Base-by-base conservation (phyloP, 2,888 invertebrate genomes). In the Zele albiditarsus region DNA sequence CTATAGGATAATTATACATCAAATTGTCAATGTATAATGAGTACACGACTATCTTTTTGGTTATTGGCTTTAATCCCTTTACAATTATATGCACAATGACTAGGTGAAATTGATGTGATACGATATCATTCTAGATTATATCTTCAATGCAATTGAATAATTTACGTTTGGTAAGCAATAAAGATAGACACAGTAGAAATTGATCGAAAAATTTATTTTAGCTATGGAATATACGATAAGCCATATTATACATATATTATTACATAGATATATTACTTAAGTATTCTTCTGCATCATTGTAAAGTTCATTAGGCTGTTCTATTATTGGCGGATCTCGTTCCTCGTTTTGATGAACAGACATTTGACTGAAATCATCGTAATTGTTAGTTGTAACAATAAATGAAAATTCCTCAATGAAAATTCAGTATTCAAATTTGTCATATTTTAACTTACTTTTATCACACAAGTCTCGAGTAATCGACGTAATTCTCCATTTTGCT, bases 401-500 rank as follows among this genome's bases (percentile, higher is more conserved):
- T 38, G 12, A 16, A 38, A 38, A 12, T 0, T 12, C 8, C 38
- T 38, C 38, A 38, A 12, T 38, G 12, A 6, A 38, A 31, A n/a
- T n/a, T n/a, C 8, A 38, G 8, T 38, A 12, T 0, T 38, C 14
- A 31, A n/a, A n/a, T n/a, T n/a, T n/a, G n/a, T n/a, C n/a, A 2
- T 25, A 57, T 20, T n/a, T 28, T 14, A 20, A 53, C 60, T 79
- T 79, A 86, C 85, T 80, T 84, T 81, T 3, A 66, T 46, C n/a
- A 92, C 88, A 66, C 93, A 92, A 79, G 93, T 93, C 77, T 92
- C 91, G 62, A 95, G 90, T 67, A 96, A 89, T 74, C 93, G 91
- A 27, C 93, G 92, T 68, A 96, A 87, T 76, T 95, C 94, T 1
- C 89, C 88, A 87, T 96, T 96, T 82, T 94, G 94, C 72, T 90